Percentiles rank a stretch among this genome's conserved stretches.
Evolutionary conservation across 2,888 invertebrate genomes (phyloP).

Genomic region (Morpho achilles): DNA sequence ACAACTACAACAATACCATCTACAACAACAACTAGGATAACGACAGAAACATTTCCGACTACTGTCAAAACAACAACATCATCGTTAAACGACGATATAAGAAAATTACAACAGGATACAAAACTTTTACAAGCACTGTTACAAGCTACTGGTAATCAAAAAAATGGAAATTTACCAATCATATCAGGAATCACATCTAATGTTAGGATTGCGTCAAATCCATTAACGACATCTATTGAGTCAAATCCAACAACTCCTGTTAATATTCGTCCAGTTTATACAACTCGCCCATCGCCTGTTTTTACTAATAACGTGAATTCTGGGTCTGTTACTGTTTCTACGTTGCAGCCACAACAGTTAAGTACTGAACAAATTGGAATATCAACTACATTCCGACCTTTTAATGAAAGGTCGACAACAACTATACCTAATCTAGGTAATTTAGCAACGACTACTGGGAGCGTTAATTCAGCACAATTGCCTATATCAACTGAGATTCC

Average conservation of each 20-base stretch:
- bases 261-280: constrained; percentile 56
- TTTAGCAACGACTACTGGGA: constrained; percentile 41
- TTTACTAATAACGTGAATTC: constrained; percentile 43
- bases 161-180: constrained; percentile 47
- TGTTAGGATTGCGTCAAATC: constrained; percentile 64
- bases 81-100: constrained; percentile 53
- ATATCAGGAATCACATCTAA: constrained; percentile 67
- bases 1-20: constrained; percentile 27
- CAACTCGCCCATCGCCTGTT: constrained; percentile 44
- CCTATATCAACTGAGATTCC: constrained; percentile 62
- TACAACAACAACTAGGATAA: constrained; percentile 33
- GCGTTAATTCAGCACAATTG: constrained; percentile 39
- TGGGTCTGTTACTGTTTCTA: constrained; percentile 45
- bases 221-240: constrained; percentile 54
- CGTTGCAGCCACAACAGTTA: constrained; percentile 45
- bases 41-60: constrained; percentile 33
- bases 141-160: constrained; percentile 57
- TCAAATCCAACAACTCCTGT: constrained; percentile 61
- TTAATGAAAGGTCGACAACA: constrained; percentile 50
- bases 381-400: constrained; percentile 60
- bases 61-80: constrained; percentile 37
- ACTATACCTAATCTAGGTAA: constrained; percentile 36
- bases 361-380: constrained; percentile 54
- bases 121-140: constrained; percentile 65
- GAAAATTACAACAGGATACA: constrained; percentile 62